A percentile compares a stretch with the other conserved stretches of the same genome.
Evolutionary conservation across 2,888 invertebrate genomes (phyloP).

Genomic region (Subacronicta megacephala): DNA sequence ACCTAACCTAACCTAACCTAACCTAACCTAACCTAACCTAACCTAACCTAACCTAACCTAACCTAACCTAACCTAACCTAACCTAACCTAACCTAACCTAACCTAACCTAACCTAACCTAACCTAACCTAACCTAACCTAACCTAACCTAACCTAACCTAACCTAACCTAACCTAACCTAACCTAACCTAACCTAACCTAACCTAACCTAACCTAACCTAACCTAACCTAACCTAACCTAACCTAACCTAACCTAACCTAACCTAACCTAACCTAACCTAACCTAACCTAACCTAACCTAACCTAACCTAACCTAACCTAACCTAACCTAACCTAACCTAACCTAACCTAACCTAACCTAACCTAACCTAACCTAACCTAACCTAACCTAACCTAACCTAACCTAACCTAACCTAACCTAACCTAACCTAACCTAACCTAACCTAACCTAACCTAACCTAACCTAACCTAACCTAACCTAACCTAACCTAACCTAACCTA

Average conservation of each 20-base stretch:
- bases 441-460: constrained; percentile 43
- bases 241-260: constrained; percentile 42
- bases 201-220: constrained; percentile 44
- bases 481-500: constrained; percentile 39
- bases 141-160: constrained; percentile 43
- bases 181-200: constrained; percentile 48
- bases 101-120: constrained; percentile 44
- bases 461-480: constrained; percentile 38
- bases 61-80: constrained; percentile 41
- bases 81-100: constrained; percentile 45
- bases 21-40: constrained; percentile 18
- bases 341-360: constrained; percentile 42
- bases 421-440: constrained; percentile 48
- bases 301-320: constrained; percentile 40
- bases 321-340: constrained; percentile 46
- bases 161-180: constrained; percentile 47
- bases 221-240: constrained; percentile 47
- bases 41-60: constrained; percentile 6
- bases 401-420: constrained; percentile 48
- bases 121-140: constrained; percentile 44
- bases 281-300: constrained; percentile 36
- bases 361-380: constrained; percentile 44
- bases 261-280: constrained; percentile 42
- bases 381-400: constrained; percentile 42
- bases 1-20: constrained; percentile 20